These are phyloP conservation scores for Meta bourneti DNA, from an alignment of 2,888 invertebrate genomes.

Conservation along the genomic window DNA sequence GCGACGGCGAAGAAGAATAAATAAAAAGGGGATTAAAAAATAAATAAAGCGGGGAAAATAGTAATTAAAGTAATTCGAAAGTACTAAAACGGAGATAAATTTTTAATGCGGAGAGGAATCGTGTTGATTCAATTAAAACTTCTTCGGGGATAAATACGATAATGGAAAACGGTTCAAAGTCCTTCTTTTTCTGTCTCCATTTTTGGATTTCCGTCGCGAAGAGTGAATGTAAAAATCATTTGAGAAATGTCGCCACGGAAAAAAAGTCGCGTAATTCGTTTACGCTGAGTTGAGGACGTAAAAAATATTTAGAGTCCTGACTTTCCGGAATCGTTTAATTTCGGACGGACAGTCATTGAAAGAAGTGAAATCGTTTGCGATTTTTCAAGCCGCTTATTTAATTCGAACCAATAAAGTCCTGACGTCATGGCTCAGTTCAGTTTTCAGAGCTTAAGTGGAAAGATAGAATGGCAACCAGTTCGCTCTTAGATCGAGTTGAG, in stretches of 20 bases:
- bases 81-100: constrained; percentile 38
- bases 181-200: too few species aligned
- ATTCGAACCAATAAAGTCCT: not conserved
- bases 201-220: not conserved
- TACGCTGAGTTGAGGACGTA: not conserved
- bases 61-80: constrained; percentile 53
- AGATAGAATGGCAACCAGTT: too few species aligned
- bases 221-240: not conserved
- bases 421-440: too few species aligned
- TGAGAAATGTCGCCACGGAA: not conserved
- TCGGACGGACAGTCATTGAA: not conserved
- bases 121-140: constrained; percentile 32
- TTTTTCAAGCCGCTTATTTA: not conserved
- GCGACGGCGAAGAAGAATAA: not conserved
- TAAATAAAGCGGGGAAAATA: not conserved
- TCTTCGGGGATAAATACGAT: not conserved
- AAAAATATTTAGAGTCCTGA: not conserved
- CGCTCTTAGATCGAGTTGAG: too few species aligned
- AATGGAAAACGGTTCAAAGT: constrained; percentile 4
- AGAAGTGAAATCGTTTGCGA: not conserved
- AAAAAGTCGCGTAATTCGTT: constrained; percentile 4
- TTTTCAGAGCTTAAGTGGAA: too few species aligned
- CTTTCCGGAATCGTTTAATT: not conserved
- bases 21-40: not conserved
- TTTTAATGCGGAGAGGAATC: constrained; percentile 15